Base-by-base conservation (phyloP, 1,140 invertebrate species). In the Portunus trituberculatus region DNA sequence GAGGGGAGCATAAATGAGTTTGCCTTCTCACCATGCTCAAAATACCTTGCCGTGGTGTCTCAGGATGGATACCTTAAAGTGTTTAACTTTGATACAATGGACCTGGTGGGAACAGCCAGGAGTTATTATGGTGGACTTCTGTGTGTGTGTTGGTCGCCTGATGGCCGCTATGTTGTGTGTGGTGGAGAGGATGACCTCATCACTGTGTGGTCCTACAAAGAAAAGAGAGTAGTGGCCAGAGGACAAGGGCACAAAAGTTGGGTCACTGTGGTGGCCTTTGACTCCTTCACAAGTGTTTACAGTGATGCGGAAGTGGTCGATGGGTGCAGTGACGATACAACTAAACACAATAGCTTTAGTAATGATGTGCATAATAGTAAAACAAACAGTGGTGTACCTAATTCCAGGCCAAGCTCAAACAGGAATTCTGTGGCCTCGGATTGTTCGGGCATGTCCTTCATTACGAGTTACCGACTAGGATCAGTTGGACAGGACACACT, bases 101-200 rank as follows among this genome's bases (percentile, higher is more conserved):
- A 99, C 97, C 97, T 99, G 87, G 97, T 99, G 52, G 99, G 99
- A 0, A 97, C 98, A 89, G 99, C 98, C 95, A 98, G 99, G 96
- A 99, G 99, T 96, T 99, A 99, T 97, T 99, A 99, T 97, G 99
- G 99, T 91, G 99, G 99, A 39, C 98, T 98, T 20, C 96, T 98
- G 25, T 99, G 99, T 97, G 99, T 99, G 25, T 99, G 99, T 97
- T 99, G 99, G 99, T 99, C 99, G 28, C 99, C 99, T 0, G 99
- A 99, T 97, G 98, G 99, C 12, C 98, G 98, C 96, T 99, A 99
- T 96, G 98, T 99, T 76, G 99, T 99, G 2, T 99, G 99, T 1
- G 99, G 99, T 6, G 99, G 99, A 32, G 99, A 99, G 97, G 99
- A 99, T 97, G 99, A 99, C 97, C 97, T 99, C 76, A 98, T 99